Evolutionary conservation across 2,113 vertebrate genomes (phyloP).

Genomic region (Saimiri boliviensis): DNA sequence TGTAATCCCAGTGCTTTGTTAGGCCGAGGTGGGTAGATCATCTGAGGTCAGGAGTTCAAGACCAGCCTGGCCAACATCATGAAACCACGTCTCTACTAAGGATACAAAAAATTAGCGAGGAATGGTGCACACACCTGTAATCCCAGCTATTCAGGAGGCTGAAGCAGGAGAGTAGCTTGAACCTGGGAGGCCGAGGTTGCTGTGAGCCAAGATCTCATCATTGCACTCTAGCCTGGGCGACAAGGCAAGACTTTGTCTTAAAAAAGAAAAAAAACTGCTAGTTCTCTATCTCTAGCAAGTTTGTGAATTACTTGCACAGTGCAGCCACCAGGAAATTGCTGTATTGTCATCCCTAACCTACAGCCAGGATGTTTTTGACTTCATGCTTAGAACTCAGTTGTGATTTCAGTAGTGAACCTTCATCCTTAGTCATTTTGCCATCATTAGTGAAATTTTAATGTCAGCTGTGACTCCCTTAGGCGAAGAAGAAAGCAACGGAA

Average conservation of each 20-base stretch:
- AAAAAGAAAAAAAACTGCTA: neutral
- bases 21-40: too few species aligned
- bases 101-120: too few species aligned
- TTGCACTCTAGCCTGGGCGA: too few species aligned
- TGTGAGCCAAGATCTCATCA: too few species aligned
- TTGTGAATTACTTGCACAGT: neutral
- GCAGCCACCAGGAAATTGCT: neutral
- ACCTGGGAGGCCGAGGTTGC: too few species aligned
- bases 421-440: neutral
- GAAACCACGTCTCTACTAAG: too few species aligned
- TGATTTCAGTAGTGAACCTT: neutral
- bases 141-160: too few species aligned
- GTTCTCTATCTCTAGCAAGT: neutral
- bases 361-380: neutral
- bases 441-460: conserved; percentile 12
- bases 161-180: too few species aligned
- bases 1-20: too few species aligned
- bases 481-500: conserved; percentile 92
- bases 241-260: too few species aligned
- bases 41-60: too few species aligned
- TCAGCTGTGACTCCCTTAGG: conserved; percentile 81
- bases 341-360: neutral
- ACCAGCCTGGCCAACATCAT: too few species aligned
- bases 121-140: rapidly evolving
- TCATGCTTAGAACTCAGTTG: neutral